phyloP scores from a whole-genome alignment of 2,888 invertebrate species.

The Gnatocerus cornutus region DNA sequence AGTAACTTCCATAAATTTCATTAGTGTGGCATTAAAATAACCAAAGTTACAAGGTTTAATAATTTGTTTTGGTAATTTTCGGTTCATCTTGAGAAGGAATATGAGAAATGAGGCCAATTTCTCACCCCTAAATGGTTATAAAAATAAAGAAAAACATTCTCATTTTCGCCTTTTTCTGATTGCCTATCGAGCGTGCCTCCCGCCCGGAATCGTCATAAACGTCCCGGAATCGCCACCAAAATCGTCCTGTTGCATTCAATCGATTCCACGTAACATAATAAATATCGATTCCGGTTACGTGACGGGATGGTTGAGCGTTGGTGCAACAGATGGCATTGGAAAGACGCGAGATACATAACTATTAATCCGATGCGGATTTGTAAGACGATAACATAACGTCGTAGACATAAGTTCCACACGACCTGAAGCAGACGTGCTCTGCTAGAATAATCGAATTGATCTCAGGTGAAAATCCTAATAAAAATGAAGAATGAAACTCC shows the following conservation, averaged over 20 bases:
- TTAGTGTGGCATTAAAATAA: too few species aligned
- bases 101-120: too few species aligned
- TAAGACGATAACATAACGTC: conserved; percentile 19
- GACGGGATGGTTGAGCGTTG: conserved; percentile 39
- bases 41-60: too few species aligned
- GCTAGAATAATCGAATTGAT: not conserved
- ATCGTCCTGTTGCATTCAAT: conserved; percentile 43
- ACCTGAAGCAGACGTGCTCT: not conserved
- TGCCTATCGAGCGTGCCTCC: too few species aligned
- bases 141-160: too few species aligned
- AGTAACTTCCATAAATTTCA: too few species aligned
- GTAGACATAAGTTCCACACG: conserved; percentile 2
- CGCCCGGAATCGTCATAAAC: too few species aligned
- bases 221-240: conserved; percentile 25
- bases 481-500: too few species aligned
- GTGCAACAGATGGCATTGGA: conserved; percentile 42
- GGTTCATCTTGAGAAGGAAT: too few species aligned
- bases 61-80: too few species aligned
- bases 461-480: not conserved
- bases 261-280: conserved; percentile 37
- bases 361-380: conserved; percentile 36
- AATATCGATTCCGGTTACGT: conserved; percentile 41
- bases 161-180: too few species aligned
- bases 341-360: conserved; percentile 33
- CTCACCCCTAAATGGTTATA: too few species aligned